Percentiles rank a stretch among this genome's conserved stretches.
These are phyloP conservation scores for Scalopus aquaticus DNA, from an alignment of 2,113 vertebrate genomes.

Conservation along the genomic window DNA sequence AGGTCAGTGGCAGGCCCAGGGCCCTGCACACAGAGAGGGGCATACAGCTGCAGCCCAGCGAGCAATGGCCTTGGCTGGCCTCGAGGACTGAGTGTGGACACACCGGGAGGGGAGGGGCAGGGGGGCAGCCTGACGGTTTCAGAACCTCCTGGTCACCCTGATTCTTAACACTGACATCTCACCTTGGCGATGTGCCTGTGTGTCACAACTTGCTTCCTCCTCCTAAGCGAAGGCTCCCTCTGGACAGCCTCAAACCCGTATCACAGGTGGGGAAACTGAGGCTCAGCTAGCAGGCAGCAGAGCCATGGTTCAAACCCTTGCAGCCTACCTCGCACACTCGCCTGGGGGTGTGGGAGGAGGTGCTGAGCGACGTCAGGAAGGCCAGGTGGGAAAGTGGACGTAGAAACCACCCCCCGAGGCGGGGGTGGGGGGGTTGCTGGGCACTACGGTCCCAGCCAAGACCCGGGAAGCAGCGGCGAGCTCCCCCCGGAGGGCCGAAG, in stretches of 20 bases:
- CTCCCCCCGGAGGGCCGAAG: not conserved
- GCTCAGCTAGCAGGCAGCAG: not conserved
- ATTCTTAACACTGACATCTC: not conserved
- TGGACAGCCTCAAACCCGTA: rapidly evolving
- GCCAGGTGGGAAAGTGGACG: no score
- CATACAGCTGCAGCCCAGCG: not conserved
- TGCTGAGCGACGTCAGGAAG: no score
- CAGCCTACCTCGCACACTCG: no score
- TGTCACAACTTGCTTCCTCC: not conserved
- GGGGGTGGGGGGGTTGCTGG: no score
- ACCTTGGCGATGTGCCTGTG: not conserved
- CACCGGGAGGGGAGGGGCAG: not conserved
- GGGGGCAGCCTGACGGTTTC: not conserved
- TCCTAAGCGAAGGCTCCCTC: not conserved
- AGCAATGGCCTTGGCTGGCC: not conserved
- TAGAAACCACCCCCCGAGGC: no score
- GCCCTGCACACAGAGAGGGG: not conserved
- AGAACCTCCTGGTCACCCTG: not conserved
- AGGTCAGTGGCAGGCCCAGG: slow-evolving; percentile 67
- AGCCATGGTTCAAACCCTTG: not conserved
- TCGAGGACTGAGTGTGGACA: not conserved
- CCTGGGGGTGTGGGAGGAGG: no score
- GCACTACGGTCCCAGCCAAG: not conserved
- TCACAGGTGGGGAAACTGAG: not conserved
- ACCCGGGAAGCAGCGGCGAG: not conserved